Base-by-base conservation (phyloP, 2,888 invertebrate species). In the Cepaea hortensis region DNA sequence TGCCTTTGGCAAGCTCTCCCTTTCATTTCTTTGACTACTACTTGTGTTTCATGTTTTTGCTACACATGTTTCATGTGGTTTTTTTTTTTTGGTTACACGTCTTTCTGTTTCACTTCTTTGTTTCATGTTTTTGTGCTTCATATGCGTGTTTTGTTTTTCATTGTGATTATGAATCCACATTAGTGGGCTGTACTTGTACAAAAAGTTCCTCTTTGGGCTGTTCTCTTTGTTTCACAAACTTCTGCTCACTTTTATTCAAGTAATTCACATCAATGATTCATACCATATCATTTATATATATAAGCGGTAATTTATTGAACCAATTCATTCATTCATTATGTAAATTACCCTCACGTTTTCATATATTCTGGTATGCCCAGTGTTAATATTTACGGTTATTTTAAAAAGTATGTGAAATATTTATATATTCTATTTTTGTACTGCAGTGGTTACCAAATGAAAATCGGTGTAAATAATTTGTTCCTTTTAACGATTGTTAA, bases 321-420 rank as follows among this genome's bases (percentile, higher is more conserved):
- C 77, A 48, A 77, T 50, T 50, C 77, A 77, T 77, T 77, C 23
- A n/a, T 84, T 65, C 83, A 84, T 84, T 75, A 35, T 84, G 77
- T 77, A 77, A 15, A 50, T 18, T 50, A 77, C 48, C 13, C 15
- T 77, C 77, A 77, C 20, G n/a, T 48, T 20, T 20, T 77, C 77
- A 77, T 20, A 48, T 13, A 48, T 48, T 15, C 73, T 75, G 13
- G 68, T 23, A 13, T 23, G 77, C 50, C n/a, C n/a, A 50, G 15
- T 50, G 13, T 13, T 15, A 77, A 46, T 20, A 48, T 15, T 75
- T 75, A 15, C 11, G 48, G 46, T 46, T 50, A 48, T 18, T 48
- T 18, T 15, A 3, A 77, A 3, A 77, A 9, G 18, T n/a, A 46
- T 68, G 18, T 68, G 20, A 68, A 68, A 46, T 46, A 75, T 23